phyloP scores from a whole-genome alignment of 2,888 invertebrate species.

The Campoletis raptor region DNA sequence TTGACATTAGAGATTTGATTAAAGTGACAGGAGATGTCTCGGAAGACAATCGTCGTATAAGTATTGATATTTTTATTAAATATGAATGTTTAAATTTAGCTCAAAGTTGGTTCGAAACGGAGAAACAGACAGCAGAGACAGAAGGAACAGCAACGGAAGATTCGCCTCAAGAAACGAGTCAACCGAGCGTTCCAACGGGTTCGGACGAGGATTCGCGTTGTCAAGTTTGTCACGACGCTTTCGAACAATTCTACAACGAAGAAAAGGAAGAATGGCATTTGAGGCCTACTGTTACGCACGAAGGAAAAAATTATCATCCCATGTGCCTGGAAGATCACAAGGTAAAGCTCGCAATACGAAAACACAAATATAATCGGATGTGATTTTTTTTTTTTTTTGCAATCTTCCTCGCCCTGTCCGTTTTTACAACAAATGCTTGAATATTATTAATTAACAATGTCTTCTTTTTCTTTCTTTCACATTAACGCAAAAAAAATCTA shows the following conservation, averaged over 20 bases:
- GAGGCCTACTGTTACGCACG: conserved; percentile 91
- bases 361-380: neutral
- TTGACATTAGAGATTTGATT: no score
- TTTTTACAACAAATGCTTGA: conserved; percentile 49
- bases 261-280: conserved; percentile 99
- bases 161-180: conserved; percentile 87
- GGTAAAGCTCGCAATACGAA: conserved; percentile 84
- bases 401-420: conserved; percentile 15
- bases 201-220: conserved; percentile 90
- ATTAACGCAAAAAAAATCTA: conserved; percentile 65
- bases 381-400: conserved; percentile 39
- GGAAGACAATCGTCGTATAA: no score
- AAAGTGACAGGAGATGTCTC: no score
- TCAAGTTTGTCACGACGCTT: conserved; percentile 96
- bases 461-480: conserved; percentile 60
- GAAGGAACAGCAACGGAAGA: conserved; percentile 87
- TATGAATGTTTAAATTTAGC: conserved; percentile 85
- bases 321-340: conserved; percentile 95
- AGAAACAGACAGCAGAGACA: conserved; percentile 87
- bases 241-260: conserved; percentile 98
- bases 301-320: conserved; percentile 94
- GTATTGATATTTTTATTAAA: neutral
- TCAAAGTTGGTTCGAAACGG: conserved; percentile 95
- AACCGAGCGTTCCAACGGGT: conserved; percentile 90
- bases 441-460: conserved; percentile 56